Conservation (phyloP, 2,888 invertebrate species). For the Zhengitettix transpicula region DNA sequence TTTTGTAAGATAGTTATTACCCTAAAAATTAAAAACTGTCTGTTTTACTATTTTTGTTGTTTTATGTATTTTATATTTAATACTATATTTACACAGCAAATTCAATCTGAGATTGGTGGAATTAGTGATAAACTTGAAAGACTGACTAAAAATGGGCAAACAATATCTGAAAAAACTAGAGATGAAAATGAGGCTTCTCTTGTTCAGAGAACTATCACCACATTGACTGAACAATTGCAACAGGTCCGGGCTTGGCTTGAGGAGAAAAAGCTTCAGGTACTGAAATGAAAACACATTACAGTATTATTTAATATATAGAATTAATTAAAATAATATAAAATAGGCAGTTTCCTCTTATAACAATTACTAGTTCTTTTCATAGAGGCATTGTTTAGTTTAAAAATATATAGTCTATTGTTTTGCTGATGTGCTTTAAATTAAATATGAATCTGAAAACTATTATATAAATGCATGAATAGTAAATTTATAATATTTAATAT, state of each 20-base stretch:
- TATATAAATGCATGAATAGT: no score
- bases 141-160: slow-evolving; percentile 58
- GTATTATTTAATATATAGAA: no score
- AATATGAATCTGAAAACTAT: no score
- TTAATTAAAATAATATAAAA: no score
- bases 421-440: no score
- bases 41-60: not conserved
- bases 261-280: slow-evolving; percentile 54
- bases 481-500: no score
- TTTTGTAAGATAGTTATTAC: not conserved
- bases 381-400: no score
- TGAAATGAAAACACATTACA: not conserved
- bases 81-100: slow-evolving; percentile 26
- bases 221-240: slow-evolving; percentile 59
- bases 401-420: no score
- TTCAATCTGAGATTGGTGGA: slow-evolving; percentile 54
- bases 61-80: not conserved
- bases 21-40: not conserved
- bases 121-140: slow-evolving; percentile 61
- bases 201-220: slow-evolving; percentile 56
- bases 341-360: no score
- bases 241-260: slow-evolving; percentile 66
- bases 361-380: no score
- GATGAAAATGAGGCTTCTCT: slow-evolving; percentile 61
- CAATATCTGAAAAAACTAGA: slow-evolving; percentile 61